Conservation (phyloP, 2,113 vertebrate species). For the Ceyx margarethae region DNA sequence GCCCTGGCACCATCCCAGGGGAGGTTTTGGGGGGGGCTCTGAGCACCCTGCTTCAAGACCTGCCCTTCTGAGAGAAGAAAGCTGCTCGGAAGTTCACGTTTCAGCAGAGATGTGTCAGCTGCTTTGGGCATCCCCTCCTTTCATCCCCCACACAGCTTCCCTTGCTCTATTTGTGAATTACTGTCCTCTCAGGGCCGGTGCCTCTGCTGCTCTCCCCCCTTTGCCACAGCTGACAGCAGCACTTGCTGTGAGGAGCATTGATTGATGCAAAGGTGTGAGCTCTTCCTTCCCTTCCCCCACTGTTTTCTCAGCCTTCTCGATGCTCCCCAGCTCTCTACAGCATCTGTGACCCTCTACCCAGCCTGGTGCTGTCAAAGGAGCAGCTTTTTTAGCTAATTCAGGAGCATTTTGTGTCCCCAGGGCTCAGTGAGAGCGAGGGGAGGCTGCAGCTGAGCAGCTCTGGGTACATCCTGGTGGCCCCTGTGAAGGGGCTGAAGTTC, state of each 20-base stretch:
- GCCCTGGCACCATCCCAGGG: too few species aligned
- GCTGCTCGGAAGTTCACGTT: not conserved
- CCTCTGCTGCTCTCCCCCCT: not conserved
- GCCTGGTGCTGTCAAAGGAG: rapidly evolving
- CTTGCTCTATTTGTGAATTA: not conserved
- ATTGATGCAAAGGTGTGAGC: constrained; percentile 55
- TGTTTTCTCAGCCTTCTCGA: not conserved
- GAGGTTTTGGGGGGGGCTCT: too few species aligned
- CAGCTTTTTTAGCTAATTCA: not conserved
- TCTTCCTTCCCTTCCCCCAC: not conserved
- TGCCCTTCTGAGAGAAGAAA: not conserved
- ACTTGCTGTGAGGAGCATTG: constrained; percentile 49
- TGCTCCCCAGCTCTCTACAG: rapidly evolving
- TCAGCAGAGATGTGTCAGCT: not conserved
- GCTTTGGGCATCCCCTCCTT: not conserved
- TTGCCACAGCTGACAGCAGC: constrained; percentile 32
- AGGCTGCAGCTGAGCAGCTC: rapidly evolving
- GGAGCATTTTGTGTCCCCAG: not conserved
- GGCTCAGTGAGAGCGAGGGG: not conserved
- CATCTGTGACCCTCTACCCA: not conserved
- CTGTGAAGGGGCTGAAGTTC: not conserved
- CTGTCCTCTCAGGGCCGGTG: not conserved
- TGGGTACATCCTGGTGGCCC: rapidly evolving
- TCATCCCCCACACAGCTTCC: not conserved
- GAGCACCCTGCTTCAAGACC: not conserved